phyloP scores from a whole-genome alignment of 2,888 invertebrate genomes.

The Diachrysia chrysitis region DNA sequence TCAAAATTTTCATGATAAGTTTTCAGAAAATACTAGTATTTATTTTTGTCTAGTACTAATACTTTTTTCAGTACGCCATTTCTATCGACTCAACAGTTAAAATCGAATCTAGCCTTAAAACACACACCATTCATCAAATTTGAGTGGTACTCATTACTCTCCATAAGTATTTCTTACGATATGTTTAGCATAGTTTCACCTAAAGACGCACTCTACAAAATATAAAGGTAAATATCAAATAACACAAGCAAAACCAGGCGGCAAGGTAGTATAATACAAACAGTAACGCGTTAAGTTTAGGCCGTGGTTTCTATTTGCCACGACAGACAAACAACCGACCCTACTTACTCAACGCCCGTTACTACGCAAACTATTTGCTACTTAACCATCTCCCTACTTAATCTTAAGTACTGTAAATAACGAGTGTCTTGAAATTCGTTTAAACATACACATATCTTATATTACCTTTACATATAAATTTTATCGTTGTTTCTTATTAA shows the following conservation, averaged over 20 bases:
- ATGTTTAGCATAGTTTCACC: neutral
- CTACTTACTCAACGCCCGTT: constrained; percentile 20
- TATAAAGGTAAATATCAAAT: neutral
- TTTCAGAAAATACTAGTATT: no score
- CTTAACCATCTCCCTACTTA: neutral
- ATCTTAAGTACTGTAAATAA: constrained; percentile 2
- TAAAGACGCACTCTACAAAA: neutral
- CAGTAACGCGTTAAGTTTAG: constrained; percentile 26
- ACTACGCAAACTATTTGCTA: constrained; percentile 10
- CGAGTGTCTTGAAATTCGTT: neutral
- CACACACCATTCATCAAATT: no score
- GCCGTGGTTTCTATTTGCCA: constrained; percentile 19
- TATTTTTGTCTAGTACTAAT: no score
- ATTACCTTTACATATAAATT: no score
- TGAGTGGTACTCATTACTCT: no score
- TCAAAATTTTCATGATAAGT: no score
- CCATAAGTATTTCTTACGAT: no score
- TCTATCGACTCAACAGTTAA: no score
- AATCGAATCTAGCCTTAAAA: no score
- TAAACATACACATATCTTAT: neutral
- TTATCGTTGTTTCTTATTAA: no score
- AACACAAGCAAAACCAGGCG: constrained; percentile 24
- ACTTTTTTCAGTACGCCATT: no score
- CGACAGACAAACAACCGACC: constrained; percentile 37
- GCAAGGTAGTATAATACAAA: constrained; percentile 36